Base-by-base conservation (phyloP, 2,888 invertebrate species). In the Philereme vetulata region DNA sequence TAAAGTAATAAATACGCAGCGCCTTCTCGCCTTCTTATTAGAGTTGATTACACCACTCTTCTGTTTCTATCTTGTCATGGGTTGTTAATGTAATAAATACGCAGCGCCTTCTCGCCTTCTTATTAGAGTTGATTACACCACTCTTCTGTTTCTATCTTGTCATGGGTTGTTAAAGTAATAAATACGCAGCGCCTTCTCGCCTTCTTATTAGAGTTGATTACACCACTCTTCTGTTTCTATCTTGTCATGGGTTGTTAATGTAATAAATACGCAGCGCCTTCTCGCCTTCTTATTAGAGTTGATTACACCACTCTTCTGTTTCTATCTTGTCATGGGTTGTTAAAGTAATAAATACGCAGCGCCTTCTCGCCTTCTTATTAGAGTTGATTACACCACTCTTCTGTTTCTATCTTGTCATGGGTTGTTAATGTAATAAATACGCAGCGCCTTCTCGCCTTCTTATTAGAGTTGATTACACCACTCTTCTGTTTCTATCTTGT, bases 1-100 rank as follows among this genome's bases (percentile, higher is more conserved):
- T 86, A 82, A 82, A n/a, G n/a, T n/a, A n/a, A n/a, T n/a, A 21
- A 21, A 88, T 88, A 89, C 81, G 82, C 78, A 80, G 79, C 79
- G 82, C 82, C 81, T 86, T 88, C 88, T 85, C 89, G 82, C 88
- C 89, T 89, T 80, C 84, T 80, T 83, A 88, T 90, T 88, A 89
- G 80, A 81, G 80, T 82, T 86, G 86, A 88, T 89, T 88, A 87
- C 85, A 78, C 78, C 85, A 87, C 86, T 86, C 81, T 77, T 80
- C 80, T 82, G 83, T 83, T 85, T 86, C 84, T 88, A 85, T 86
- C 85, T 84, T 83, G 85, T 83, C 85, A 82, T 81, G 84, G 82
- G 82, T 84, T 77, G 85, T 84, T 86, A 82, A 82, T 81, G 78
- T 84, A n/a, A n/a, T n/a, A 21, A 21, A 88, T 88, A 89, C 81